Conservation (phyloP, 2,113 vertebrate genomes). For the Solea senegalensis region DNA sequence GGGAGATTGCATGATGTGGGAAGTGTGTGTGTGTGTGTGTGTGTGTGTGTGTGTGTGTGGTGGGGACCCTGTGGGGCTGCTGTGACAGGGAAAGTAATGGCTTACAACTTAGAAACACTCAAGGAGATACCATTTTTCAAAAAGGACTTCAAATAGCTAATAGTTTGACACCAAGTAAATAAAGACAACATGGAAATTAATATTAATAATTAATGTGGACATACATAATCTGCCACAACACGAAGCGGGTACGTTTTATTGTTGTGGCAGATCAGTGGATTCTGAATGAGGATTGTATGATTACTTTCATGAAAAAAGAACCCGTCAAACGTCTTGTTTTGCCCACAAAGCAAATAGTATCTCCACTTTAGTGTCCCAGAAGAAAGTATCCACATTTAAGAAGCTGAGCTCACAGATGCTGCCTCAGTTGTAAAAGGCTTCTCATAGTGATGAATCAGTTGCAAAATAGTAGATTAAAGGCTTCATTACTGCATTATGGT, state of each 20-base stretch:
- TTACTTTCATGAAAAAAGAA: too few species aligned
- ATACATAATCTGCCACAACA: not conserved
- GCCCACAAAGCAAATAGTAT: too few species aligned
- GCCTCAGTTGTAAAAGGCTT: too few species aligned
- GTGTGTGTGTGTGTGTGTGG: not conserved
- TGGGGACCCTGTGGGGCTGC: conserved; percentile 4
- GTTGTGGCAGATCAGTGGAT: conserved; percentile 2
- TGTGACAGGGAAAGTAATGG: conserved; percentile 7
- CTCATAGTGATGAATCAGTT: too few species aligned
- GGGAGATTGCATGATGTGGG: conserved; percentile 12
- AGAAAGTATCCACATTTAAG: too few species aligned
- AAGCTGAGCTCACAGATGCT: too few species aligned
- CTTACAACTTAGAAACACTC: conserved; percentile 21
- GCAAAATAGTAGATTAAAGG: too few species aligned
- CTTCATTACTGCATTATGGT: too few species aligned
- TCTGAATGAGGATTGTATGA: too few species aligned
- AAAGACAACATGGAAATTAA: not conserved
- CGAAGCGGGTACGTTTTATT: not conserved
- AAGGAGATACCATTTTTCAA: conserved; percentile 12
- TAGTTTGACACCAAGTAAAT: not conserved
- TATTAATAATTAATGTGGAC: too few species aligned
- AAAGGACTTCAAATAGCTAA: conserved; percentile 9
- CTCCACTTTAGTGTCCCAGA: too few species aligned
- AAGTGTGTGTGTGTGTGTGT: not conserved
- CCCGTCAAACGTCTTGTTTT: too few species aligned